Conservation (phyloP, 2,888 invertebrate genomes). For the Strigamia transsilvanica region DNA sequence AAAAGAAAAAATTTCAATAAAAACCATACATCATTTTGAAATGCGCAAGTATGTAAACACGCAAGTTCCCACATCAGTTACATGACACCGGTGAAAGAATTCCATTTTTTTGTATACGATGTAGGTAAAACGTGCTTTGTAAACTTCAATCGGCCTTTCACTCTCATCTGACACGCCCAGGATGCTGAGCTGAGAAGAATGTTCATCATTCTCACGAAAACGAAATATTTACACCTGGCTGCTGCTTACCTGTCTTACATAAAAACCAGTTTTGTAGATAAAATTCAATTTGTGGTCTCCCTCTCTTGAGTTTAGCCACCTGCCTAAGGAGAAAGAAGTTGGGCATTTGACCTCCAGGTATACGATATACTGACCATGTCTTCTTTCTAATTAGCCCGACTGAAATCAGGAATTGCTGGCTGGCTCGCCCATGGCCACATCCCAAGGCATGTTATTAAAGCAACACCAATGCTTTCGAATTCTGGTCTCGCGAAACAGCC, state of each 20-base stretch:
- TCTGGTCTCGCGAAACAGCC: constrained; percentile 18
- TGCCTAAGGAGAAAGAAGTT: background rate
- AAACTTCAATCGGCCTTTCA: constrained; percentile 23
- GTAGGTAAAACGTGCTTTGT: constrained; percentile 32
- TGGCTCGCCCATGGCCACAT: background rate
- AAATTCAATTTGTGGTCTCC: constrained; percentile 19
- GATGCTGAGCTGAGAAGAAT: constrained; percentile 28
- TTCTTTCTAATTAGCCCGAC: constrained; percentile 43
- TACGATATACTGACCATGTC: constrained; percentile 38
- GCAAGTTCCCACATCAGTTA: constrained; percentile 22
- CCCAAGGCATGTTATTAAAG: constrained; percentile 32
- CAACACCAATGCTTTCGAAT: constrained; percentile 43
- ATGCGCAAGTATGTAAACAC: background rate
- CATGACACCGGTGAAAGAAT: background rate
- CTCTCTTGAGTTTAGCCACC: background rate
- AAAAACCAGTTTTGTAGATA: constrained; percentile 22
- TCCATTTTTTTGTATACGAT: background rate
- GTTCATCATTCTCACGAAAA: constrained; percentile 48
- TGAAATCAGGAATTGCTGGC: constrained; percentile 27
- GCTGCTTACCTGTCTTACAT: background rate
- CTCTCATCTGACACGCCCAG: constrained; percentile 35
- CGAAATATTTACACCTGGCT: constrained; percentile 37
- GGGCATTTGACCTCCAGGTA: constrained; percentile 24
- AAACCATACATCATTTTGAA: background rate
- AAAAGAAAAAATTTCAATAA: background rate